Evolutionary conservation across 1,140 invertebrate species (phyloP).

Genomic region (Cherax quadricarinatus): DNA sequence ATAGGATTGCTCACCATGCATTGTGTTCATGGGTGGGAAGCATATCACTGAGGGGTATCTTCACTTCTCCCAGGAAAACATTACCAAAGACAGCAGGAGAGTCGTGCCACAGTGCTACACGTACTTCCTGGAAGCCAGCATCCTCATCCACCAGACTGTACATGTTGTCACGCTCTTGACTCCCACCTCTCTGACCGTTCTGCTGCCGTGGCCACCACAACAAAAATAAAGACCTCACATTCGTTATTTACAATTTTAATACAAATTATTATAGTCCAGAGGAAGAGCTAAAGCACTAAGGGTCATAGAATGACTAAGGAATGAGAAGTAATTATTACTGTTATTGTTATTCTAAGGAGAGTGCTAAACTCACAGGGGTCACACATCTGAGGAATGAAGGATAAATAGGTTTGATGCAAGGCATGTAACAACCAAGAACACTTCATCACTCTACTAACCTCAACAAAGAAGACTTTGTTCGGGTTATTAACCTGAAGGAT

Average conservation of each 20-base stretch:
- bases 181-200: slow-evolving; percentile 64
- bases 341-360: too few species aligned
- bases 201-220: not conserved
- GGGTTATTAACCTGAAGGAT: too few species aligned
- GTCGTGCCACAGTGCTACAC: slow-evolving; percentile 91
- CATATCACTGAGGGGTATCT: slow-evolving; percentile 84
- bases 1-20: slow-evolving; percentile 79
- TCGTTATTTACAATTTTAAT: not conserved
- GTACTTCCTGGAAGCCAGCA: slow-evolving; percentile 80
- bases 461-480: too few species aligned
- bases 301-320: too few species aligned
- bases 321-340: too few species aligned
- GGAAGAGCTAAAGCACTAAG: too few species aligned
- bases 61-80: slow-evolving; percentile 91
- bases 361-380: too few species aligned
- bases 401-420: too few species aligned
- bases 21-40: slow-evolving; percentile 77
- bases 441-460: too few species aligned
- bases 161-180: slow-evolving; percentile 75
- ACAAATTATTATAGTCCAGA: too few species aligned
- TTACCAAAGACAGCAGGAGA: slow-evolving; percentile 85
- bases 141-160: slow-evolving; percentile 72
- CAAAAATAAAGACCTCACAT: not conserved
- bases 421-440: too few species aligned
- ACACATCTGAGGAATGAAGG: too few species aligned